Base-by-base conservation (phyloP, 2,113 vertebrate genomes). In the Parotia lawesii region DNA sequence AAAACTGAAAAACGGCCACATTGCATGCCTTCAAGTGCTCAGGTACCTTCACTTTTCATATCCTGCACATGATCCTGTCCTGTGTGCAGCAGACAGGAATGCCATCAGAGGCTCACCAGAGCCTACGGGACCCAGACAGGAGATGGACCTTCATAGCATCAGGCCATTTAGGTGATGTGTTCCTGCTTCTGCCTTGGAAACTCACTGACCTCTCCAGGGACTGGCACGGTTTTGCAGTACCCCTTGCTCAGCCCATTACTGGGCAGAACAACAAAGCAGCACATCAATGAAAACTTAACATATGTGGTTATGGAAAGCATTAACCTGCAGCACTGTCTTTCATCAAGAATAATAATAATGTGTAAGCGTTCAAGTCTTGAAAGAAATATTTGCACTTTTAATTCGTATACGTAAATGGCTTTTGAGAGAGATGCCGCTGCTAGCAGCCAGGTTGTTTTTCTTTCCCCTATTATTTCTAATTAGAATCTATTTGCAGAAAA, bases 21-120 rank as follows among this genome's bases (percentile, higher is more conserved):
- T 2, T 53, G 7, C 24, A 15, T 44, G 53, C 4, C 35, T 61
- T 22, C 20, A 0, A 1, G 8, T 21, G 5, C 0, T 3, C 67
- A 5, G 4, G 23, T 58, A 37, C 50, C 19, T 60, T 23, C 12
- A 6, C 4, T 84, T 75, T 87, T 35, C 27, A 16, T 35, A n/a
- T 15, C 13, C 29, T 72, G 23, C 11, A 20, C 6, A 6, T 4
- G 21, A 27, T 31, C 35, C 23, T 60, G 15, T 82, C 28, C 29
- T 5, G 0, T 58, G 53, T 60, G 22, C 44, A 31, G n/a, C 8
- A 64, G 20, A 42, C 3, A 5, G 58, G 11, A 92, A 79, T 24
- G 28, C 6, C 6, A 10, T 31, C n/a, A 62, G 22, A 58, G 18
- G 5, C 7, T 82, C 45, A 57, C 9, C 8, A 18, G 44, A 33